Evolutionary conservation across 1,140 invertebrate genomes (phyloP).

Genomic region (Drosophila pallidifrons): DNA sequence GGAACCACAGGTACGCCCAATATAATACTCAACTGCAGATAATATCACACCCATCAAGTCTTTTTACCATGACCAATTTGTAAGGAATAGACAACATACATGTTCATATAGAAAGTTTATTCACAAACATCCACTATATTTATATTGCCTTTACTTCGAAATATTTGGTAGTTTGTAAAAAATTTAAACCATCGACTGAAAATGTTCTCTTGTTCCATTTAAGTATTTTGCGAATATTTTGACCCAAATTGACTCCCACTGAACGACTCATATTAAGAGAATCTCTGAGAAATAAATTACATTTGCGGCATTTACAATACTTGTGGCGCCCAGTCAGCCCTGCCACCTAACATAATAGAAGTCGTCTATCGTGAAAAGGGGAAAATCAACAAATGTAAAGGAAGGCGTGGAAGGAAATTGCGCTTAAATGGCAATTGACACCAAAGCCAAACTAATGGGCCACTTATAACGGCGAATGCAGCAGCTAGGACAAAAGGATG

Average conservation of each 20-base stretch:
- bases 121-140: background rate
- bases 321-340: background rate
- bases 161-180: no score
- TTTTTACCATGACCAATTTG: background rate
- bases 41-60: background rate
- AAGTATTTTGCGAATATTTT: background rate
- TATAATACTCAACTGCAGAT: slow-evolving; percentile 3
- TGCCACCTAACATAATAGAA: background rate
- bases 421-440: slow-evolving; percentile 66
- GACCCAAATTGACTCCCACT: background rate
- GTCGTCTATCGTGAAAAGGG: slow-evolving; percentile 7
- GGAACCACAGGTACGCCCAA: slow-evolving; percentile 74
- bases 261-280: background rate
- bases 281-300: slow-evolving; percentile 1
- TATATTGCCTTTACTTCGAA: no score
- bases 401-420: slow-evolving; percentile 51
- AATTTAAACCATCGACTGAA: background rate
- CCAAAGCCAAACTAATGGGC: slow-evolving; percentile 55
- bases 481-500: slow-evolving; percentile 29
- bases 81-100: background rate
- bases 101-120: background rate
- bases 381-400: slow-evolving; percentile 56
- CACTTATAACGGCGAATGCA: slow-evolving; percentile 53
- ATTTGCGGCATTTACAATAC: background rate
- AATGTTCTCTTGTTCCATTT: background rate